Evolutionary conservation across 2,113 vertebrate species (phyloP).

Genomic region (Mormoops blainvillei): DNA sequence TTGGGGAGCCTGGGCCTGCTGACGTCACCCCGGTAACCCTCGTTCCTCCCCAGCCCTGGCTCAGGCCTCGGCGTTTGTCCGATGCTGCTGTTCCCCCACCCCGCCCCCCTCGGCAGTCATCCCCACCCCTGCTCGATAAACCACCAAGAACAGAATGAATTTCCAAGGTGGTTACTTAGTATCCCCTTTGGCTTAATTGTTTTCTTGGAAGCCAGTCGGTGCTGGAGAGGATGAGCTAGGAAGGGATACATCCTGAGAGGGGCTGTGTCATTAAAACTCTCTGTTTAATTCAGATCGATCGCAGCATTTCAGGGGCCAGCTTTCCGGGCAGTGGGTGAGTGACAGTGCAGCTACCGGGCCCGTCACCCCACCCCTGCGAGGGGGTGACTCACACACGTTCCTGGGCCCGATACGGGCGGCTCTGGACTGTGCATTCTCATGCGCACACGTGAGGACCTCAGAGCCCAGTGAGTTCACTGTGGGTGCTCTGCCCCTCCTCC

Average conservation of each 20-base stretch:
- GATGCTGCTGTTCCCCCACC: too few species aligned
- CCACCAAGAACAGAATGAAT: neutral
- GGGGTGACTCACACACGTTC: neutral
- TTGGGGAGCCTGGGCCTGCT: neutral
- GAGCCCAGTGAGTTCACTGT: neutral
- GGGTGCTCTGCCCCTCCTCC: neutral
- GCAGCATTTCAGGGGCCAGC: neutral
- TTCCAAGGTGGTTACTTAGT: neutral
- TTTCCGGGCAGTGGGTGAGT: constrained; percentile 9
- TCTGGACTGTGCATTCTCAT: fast-evolving
- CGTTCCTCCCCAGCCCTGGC: neutral
- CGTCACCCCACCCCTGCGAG: neutral
- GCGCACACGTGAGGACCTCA: neutral
- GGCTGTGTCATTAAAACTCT: constrained; percentile 5
- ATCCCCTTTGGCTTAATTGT: neutral
- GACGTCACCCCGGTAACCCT: too few species aligned
- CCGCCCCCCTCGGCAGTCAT: too few species aligned
- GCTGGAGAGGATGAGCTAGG: neutral
- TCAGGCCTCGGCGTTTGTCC: neutral
- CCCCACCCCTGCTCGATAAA: too few species aligned
- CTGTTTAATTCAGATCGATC: constrained; percentile 63
- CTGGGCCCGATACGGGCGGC: neutral
- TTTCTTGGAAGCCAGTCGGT: neutral
- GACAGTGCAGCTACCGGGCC: constrained; percentile 1
- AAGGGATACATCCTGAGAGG: neutral